Percentiles rank a stretch among this genome's conserved stretches.
phyloP scores from a whole-genome alignment of 2,113 vertebrate genomes.

The Semnornis frantzii region DNA sequence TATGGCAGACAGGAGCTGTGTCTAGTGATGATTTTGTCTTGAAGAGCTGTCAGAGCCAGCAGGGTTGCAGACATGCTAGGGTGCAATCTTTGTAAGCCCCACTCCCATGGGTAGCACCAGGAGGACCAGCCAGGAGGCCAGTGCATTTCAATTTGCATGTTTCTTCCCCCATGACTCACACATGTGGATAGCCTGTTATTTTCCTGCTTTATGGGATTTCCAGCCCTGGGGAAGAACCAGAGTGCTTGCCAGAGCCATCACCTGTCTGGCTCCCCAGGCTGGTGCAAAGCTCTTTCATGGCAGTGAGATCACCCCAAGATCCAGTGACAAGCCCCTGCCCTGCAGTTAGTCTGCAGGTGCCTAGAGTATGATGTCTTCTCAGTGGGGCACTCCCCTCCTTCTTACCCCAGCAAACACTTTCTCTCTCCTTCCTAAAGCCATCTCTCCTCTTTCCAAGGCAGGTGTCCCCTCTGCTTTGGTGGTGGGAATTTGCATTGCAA shows the following conservation, averaged over 20 bases:
- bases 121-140: neutral
- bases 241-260: neutral
- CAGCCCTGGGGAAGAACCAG: neutral
- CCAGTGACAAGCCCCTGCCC: fast-evolving
- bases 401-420: neutral
- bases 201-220: neutral
- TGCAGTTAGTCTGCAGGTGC: fast-evolving
- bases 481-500: neutral
- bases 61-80: fast-evolving
- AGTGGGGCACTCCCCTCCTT: neutral
- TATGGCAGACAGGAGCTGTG: neutral
- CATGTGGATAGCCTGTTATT: neutral
- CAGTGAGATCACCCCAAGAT: neutral
- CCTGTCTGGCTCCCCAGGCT: neutral
- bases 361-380: neutral
- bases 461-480: neutral
- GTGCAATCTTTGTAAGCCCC: neutral
- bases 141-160: neutral
- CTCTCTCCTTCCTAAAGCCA: neutral
- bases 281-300: neutral
- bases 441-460: neutral
- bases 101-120: neutral
- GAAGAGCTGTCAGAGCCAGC: neutral
- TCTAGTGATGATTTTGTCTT: neutral
- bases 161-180: neutral